Conservation (phyloP, 2,797 vertebrate species). For the Zenarchopterus dispar region DNA sequence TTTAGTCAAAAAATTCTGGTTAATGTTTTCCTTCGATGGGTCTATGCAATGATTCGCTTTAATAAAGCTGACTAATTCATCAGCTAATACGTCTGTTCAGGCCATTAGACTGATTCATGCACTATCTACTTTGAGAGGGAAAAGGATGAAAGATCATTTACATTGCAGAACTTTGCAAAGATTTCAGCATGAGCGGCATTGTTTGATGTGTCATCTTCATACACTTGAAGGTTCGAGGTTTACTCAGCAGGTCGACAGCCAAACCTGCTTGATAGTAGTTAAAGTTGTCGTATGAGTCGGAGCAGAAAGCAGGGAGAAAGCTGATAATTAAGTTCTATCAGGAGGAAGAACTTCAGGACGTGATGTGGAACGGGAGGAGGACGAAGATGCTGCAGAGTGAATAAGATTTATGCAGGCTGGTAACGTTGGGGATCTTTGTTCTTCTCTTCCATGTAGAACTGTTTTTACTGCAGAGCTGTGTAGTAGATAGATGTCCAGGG, state of each 20-base stretch:
- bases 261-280: slow-evolving; percentile 28
- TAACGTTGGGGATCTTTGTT: not conserved
- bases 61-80: slow-evolving; percentile 14
- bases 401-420: not conserved
- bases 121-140: not conserved
- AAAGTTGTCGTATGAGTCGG: slow-evolving; percentile 29
- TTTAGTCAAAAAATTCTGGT: not conserved
- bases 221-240: slow-evolving; percentile 27
- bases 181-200: slow-evolving; percentile 23
- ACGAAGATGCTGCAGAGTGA: not conserved
- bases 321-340: slow-evolving; percentile 1
- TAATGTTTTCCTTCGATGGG: not conserved
- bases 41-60: slow-evolving; percentile 29
- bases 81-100: slow-evolving; percentile 25
- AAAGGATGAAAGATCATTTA: slow-evolving; percentile 24
- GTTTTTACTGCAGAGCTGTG: too few species aligned
- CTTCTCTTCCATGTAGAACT: too few species aligned
- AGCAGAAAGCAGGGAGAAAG: slow-evolving; percentile 10
- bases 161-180: slow-evolving; percentile 32
- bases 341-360: not conserved
- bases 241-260: slow-evolving; percentile 36
- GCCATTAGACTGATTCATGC: slow-evolving; percentile 42
- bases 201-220: slow-evolving; percentile 37
- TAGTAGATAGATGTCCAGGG: too few species aligned
- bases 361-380: not conserved